Percentiles rank a stretch among this genome's conserved stretches.
phyloP scores from a whole-genome alignment of 2,113 vertebrate species.

The Sorex fumeus region DNA sequence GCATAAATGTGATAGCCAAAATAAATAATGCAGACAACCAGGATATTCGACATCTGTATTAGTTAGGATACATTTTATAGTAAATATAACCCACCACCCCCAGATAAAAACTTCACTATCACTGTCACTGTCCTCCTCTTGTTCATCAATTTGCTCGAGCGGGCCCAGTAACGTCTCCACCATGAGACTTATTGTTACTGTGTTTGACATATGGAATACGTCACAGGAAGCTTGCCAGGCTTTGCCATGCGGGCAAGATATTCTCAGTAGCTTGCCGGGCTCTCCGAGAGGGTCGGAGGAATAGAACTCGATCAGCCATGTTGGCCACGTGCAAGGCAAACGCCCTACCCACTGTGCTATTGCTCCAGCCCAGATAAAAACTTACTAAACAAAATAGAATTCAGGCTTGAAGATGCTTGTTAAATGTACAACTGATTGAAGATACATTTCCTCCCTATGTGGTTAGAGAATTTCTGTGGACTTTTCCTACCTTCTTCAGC shows the following conservation, averaged over 20 bases:
- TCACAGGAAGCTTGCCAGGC: no score
- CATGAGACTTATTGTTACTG: no score
- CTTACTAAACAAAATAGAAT: slow-evolving; percentile 44
- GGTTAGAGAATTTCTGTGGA: background rate
- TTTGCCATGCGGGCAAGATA: no score
- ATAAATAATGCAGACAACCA: background rate
- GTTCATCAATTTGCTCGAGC: no score
- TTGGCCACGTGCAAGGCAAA: no score
- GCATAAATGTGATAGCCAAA: background rate
- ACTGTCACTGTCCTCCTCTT: no score
- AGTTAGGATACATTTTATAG: background rate
- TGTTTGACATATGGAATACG: no score
- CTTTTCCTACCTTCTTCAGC: background rate
- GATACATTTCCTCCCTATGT: background rate
- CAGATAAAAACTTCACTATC: slow-evolving; percentile 49
- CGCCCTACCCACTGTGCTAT: no score
- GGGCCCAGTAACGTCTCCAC: no score
- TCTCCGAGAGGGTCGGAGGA: no score
- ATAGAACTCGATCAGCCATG: no score
- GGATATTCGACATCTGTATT: background rate
- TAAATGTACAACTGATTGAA: background rate
- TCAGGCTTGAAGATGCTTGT: slow-evolving; percentile 7
- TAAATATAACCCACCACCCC: background rate
- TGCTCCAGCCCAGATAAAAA: slow-evolving; percentile 29
- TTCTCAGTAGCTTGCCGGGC: no score